Evolutionary conservation across 2,113 vertebrate genomes (phyloP), one percentile per base, ranked within the genome.

Genomic region (Drymodes brunneopygia): DNA sequence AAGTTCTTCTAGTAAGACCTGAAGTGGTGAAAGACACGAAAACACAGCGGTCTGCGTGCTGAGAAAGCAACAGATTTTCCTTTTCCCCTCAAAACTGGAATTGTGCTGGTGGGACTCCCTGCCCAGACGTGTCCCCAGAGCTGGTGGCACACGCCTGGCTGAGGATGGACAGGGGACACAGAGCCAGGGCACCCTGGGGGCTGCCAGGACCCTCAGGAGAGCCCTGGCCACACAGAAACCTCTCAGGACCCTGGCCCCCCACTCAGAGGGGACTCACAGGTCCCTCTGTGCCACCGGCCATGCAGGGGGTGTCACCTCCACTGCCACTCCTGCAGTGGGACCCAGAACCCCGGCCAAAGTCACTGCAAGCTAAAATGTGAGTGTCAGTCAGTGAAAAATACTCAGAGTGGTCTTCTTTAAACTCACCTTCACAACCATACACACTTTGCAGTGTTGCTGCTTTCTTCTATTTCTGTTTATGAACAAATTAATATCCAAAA

Each of bases 1-100:
- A 25, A 69, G 21, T 10, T 50, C 69, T 56, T 65, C 18, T 15
- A 53, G 33, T 6, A 23, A 25, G 4, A 36, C 44, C 4, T 5
- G 16, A 36, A 11, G 22, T 0, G 1, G 35, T 8, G 14, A 28
- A 38, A 65, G 61, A 48, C 12, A 57, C 0, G 15, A 1, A 50
- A 62, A 45, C 0, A 2, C 1, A 14, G 31, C 9, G 20, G 14
- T 12, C 54, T n/a, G 67, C 0, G 1, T 3, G 58, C 50, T 38
- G 71, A 70, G 40, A 70, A 56, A 48, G 22, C 33, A 31, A 48
- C 14, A 35, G 31, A 61, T 36, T 3, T 18, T 18, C 42, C 71
- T 42, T 23, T 31, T 25, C 21, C 17, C 53, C 24, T 27, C 5
- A 3, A 8, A 31, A 23, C 11, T 4, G 65, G 36, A 24, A 6